phyloP scores from a whole-genome alignment of 1,140 invertebrate genomes.

The Panagrolaimus sp. region DNA sequence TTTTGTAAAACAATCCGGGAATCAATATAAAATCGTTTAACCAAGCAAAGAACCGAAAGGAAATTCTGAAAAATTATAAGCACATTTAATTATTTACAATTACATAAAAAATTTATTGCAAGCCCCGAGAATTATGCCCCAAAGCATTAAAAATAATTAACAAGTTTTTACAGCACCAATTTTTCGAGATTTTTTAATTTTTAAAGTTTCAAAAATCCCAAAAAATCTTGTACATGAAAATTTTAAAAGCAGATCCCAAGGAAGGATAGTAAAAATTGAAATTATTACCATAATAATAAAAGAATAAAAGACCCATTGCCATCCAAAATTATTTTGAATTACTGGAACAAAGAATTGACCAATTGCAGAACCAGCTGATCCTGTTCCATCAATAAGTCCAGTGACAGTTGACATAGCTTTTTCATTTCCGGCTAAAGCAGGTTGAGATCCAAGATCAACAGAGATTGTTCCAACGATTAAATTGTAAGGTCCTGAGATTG shows the following conservation, averaged over 20 bases:
- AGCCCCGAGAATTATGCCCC: not conserved
- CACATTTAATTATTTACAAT: not conserved
- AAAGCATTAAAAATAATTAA: not conserved
- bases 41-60: slow-evolving; percentile 1
- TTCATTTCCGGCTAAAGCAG: slow-evolving; percentile 52
- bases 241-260: not conserved
- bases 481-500: slow-evolving; percentile 63
- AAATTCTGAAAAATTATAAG: slow-evolving; percentile 9
- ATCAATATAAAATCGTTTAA: slow-evolving; percentile 3
- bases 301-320: slow-evolving; percentile 62
- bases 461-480: slow-evolving; percentile 63
- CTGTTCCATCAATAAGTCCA: slow-evolving; percentile 63
- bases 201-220: not conserved
- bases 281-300: slow-evolving; percentile 62
- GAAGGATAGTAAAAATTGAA: slow-evolving; percentile 33
- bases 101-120: too few species aligned
- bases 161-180: not conserved
- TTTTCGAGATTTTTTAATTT: not conserved
- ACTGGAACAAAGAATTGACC: slow-evolving; percentile 62
- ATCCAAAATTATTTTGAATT: slow-evolving; percentile 60
- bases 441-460: slow-evolving; percentile 60
- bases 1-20: not conserved
- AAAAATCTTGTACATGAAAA: not conserved
- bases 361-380: slow-evolving; percentile 63
- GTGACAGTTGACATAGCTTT: slow-evolving; percentile 63